Conservation (phyloP, 2,888 invertebrate genomes). For the Drosophila borealis region DNA sequence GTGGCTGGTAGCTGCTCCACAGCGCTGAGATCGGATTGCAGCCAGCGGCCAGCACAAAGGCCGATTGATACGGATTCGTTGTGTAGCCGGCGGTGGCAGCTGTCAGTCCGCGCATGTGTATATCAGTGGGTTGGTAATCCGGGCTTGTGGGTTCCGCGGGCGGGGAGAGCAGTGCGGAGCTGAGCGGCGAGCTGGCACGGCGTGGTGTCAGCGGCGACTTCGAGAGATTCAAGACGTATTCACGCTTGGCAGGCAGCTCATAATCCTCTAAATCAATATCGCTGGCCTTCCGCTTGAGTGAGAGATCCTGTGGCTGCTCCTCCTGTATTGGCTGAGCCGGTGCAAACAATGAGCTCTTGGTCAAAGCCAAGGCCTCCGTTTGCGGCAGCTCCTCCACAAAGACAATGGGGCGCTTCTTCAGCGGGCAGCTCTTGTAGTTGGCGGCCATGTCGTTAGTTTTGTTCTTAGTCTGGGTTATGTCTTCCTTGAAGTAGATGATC, state of each 20-base stretch:
- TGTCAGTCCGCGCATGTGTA: slow-evolving; percentile 82
- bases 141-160: slow-evolving; percentile 55
- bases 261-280: slow-evolving; percentile 63
- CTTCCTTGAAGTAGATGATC: slow-evolving; percentile 1
- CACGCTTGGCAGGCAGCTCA: slow-evolving; percentile 72
- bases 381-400: slow-evolving; percentile 87
- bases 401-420: slow-evolving; percentile 94
- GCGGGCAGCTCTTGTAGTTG: slow-evolving; percentile 95
- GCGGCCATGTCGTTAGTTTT: slow-evolving; percentile 57
- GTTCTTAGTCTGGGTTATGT: slow-evolving; percentile 1
- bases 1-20: slow-evolving; percentile 79
- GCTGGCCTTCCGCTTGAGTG: slow-evolving; percentile 81
- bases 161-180: slow-evolving; percentile 75
- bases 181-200: slow-evolving; percentile 38
- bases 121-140: slow-evolving; percentile 72
- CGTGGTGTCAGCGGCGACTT: slow-evolving; percentile 47
- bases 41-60: slow-evolving; percentile 79
- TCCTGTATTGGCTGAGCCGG: slow-evolving; percentile 14
- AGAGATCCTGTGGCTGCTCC: slow-evolving; percentile 83
- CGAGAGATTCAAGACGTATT: slow-evolving; percentile 82
- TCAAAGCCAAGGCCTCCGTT: slow-evolving; percentile 73
- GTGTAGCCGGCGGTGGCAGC: slow-evolving; percentile 73
- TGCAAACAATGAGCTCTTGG: slow-evolving; percentile 55
- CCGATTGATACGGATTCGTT: slow-evolving; percentile 77
- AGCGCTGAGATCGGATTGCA: slow-evolving; percentile 79